Evolutionary conservation across 2,797 vertebrate species (phyloP), one percentile per base, ranked within the genome.

Genomic region (Neoniphon sammara): DNA sequence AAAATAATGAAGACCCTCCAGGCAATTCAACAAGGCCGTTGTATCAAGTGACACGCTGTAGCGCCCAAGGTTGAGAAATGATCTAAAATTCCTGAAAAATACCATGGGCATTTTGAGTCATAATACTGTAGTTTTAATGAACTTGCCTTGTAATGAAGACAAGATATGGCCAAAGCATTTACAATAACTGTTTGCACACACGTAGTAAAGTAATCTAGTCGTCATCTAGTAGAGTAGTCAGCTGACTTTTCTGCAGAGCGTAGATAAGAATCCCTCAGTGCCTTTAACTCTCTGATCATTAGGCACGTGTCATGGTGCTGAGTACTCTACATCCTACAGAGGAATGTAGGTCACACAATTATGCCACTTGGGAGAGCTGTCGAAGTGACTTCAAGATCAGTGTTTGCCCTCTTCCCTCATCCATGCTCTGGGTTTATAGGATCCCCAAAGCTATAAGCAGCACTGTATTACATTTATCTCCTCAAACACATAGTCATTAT

Each of bases 301-400:
- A 23, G 49, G 30, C 64, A 67, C 14, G 5, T 68, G 78, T 49
- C 54, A 25, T 9, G 27, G 53, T 31, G 55, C 78, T 53, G 44
- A 57, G 58, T 12, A 25, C 46, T 42, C 18, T 25, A 44, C 25
- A 14, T 50, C 44, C 18, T 61, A 44, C 46, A 54, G n/a, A 54
- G 31, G 39, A 80, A 82, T 84, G 59, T 82, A 66, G 83, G 81
- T 81, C 84, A 81, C 67, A 53, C 53, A 34, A 44, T 23, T 60
- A 50, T 59, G 71, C 56, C 36, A 30, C 61, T 76, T 68, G 60
- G 60, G 11, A 20, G 72, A 78, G 17, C 47, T 4, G 23, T 67
- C 46, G 8, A 23, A 63, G 36, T 34, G 14, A 21, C 31, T 25
- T 44, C 17, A 54, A 7, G 55, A 55, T 68, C 66, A 54, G 50